These are phyloP conservation scores for Cybosia mesomella DNA, from an alignment of 2,888 invertebrate genomes.

Conservation along the genomic window DNA sequence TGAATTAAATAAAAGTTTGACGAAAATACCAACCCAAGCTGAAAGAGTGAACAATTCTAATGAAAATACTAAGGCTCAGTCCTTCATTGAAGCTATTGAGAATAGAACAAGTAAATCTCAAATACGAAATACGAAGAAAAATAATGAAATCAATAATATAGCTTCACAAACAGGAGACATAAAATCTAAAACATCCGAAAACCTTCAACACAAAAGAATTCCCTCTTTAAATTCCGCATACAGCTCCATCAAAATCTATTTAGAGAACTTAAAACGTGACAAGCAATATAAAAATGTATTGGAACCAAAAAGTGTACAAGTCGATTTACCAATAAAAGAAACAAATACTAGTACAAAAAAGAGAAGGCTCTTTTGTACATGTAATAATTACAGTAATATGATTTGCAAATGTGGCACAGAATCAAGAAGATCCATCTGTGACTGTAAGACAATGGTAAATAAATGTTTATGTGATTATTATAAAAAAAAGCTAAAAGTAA, in stretches of 20 bases:
- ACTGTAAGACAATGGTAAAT: not conserved
- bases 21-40: not conserved
- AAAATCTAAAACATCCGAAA: not conserved
- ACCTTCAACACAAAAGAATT: not conserved
- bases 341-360: not conserved
- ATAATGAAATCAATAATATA: not conserved
- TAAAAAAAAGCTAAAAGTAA: not conserved
- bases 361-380: not conserved
- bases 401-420: not conserved
- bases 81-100: not conserved
- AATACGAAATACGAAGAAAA: not conserved
- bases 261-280: not conserved
- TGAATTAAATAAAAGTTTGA: not conserved
- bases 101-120: no score
- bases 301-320: not conserved
- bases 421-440: not conserved
- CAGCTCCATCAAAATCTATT: not conserved
- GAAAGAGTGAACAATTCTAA: not conserved
- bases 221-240: not conserved
- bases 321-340: not conserved
- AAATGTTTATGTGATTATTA: not conserved
- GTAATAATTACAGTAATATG: not conserved
- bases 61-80: not conserved
- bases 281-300: not conserved
- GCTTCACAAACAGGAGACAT: not conserved